Base-by-base conservation (phyloP, 1,140 invertebrate species). In the Drosophila ananassae region DNA sequence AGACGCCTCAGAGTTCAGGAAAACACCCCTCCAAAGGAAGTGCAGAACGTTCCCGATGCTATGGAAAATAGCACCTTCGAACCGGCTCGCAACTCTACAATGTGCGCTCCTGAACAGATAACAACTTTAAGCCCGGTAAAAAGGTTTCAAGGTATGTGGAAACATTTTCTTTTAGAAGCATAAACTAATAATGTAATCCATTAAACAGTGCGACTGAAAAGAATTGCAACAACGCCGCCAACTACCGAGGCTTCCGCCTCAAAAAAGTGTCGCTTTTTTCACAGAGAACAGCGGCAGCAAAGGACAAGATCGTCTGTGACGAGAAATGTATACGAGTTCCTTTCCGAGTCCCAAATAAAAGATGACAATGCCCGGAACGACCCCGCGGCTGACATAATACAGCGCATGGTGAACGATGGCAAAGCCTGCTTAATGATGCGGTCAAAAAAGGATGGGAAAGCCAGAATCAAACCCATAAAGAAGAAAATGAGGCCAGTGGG, bases 311-410 rank as follows among this genome's bases (percentile, higher is more conserved):
- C 84, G 0, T 74, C 84, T 1, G 63, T 80, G 2, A 75, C 59
- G 13, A 67, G 73, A 7, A 75, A 84, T 30, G 74, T 91, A 2
- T 91, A 89, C 28, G 90, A 91, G 9, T 91, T 91, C 51, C 59
- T 91, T 0, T 90, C 85, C 1, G 75, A 89, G 32, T 90, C 90
- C 0, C 72, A 91, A 57, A 79, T 78, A 7, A 57, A 82, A 7
- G 83, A 85, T 34, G 53, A 51, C 1, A 51, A 63, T 10, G 28
- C 41, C 8, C 63, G 53, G 9, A 9, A 51, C 10, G 90, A 91
- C 60, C 85, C 90, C 5, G 78, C 80, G 5, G 82, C 71, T 0
- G 90, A 91, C 64, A 73, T 91, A 41, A 77, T 91, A n/a, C 60
- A 91, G 55, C 72, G 81, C 21, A 51, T 91, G 58, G 60, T 91